Evolutionary conservation across 2,797 vertebrate genomes (phyloP).

Genomic region (Pangasius mekongensis): DNA sequence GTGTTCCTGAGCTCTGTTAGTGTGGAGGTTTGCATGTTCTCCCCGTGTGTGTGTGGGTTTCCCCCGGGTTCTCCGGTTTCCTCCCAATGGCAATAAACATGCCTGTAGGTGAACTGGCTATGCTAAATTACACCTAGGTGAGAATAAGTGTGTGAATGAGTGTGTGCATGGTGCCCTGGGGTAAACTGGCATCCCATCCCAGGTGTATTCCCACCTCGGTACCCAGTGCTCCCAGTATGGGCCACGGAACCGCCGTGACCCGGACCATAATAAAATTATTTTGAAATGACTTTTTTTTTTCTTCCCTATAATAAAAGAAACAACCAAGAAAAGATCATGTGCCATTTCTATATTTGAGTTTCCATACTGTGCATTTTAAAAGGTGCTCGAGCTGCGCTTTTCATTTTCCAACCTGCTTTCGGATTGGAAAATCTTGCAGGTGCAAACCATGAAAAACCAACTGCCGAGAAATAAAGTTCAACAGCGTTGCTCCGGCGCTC

Average conservation of each 20-base stretch:
- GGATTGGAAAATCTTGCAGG: slow-evolving; percentile 11
- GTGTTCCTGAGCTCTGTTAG: neutral
- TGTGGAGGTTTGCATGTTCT: neutral
- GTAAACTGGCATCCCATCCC: no score
- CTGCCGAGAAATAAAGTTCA: slow-evolving; percentile 34
- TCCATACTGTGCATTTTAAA: neutral
- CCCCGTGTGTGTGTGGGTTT: neutral
- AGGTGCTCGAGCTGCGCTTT: neutral
- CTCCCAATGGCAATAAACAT: neutral
- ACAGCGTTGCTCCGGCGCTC: slow-evolving; percentile 29
- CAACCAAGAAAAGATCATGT: neutral
- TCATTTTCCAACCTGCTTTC: neutral
- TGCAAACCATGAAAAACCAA: slow-evolving; percentile 7
- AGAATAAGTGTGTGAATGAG: neutral
- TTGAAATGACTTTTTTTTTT: neutral
- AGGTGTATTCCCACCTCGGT: neutral
- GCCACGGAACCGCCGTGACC: neutral
- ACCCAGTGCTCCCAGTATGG: neutral
- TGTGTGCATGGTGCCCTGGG: neutral
- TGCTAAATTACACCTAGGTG: neutral
- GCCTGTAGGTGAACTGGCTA: neutral
- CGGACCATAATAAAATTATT: neutral
- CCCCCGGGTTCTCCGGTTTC: neutral
- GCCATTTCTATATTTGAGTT: neutral
- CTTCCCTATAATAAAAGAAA: neutral